A percentile compares a stretch with the other conserved stretches of the same genome.
These are phyloP conservation scores for Centruroides vittatus DNA, from an alignment of 1,140 invertebrate genomes.

Conservation along the genomic window DNA sequence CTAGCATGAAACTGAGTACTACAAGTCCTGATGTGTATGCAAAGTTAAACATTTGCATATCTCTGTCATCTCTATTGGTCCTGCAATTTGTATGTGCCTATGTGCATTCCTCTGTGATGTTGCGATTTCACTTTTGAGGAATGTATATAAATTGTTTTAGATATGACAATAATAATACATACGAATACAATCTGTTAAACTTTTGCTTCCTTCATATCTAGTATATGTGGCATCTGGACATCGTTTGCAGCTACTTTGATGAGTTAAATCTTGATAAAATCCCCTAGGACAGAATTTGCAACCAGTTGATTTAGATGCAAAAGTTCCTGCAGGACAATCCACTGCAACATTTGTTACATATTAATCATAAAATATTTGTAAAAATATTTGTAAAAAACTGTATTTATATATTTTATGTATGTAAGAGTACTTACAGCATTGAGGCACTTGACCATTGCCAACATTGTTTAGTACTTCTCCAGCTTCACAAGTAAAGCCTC, in stretches of 20 bases:
- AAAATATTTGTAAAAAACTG: background rate
- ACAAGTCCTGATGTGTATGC: too few relatives aligned
- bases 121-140: too few relatives aligned
- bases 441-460: constrained; percentile 44
- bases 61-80: too few relatives aligned
- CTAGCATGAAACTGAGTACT: too few relatives aligned
- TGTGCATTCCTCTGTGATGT: too few relatives aligned
- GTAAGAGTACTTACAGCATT: constrained; percentile 57
- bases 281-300: constrained; percentile 81
- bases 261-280: constrained; percentile 79
- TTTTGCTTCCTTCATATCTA: constrained; percentile 56
- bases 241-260: constrained; percentile 67
- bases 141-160: too few relatives aligned
- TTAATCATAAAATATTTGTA: background rate
- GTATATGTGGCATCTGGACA: constrained; percentile 90
- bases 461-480: constrained; percentile 76
- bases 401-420: background rate
- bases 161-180: constrained; percentile 12
- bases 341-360: constrained; percentile 40
- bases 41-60: too few relatives aligned
- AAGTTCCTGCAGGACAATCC: constrained; percentile 89
- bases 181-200: constrained; percentile 29
- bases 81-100: too few relatives aligned
- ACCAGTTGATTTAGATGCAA: constrained; percentile 64
- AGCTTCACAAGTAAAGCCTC: constrained; percentile 81